Base-by-base conservation (phyloP, 23 tunicate species). In the Diplosoma virens region DNA sequence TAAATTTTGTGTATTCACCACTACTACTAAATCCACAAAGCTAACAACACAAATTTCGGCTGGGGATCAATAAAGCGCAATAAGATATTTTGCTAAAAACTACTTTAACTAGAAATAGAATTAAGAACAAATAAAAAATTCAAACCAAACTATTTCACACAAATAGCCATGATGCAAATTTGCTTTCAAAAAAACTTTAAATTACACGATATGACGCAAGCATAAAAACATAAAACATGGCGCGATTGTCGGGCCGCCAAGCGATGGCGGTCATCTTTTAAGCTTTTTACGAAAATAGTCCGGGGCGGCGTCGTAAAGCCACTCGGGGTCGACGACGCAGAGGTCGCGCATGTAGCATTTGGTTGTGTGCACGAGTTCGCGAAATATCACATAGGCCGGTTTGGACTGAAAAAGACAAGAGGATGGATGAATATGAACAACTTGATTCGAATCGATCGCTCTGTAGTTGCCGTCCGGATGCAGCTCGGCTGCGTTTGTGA, bases 291-390 rank as follows among this genome's bases (percentile, higher is more conserved):
- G 79, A 61, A 92, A 92, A 77, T 85, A 92, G 3, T 85, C 84
- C 1, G 92, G 97, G 0, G 97, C 97, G 7, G 87, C 86, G 1
- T 92, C 83, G 28, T 85, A 77, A 58, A 92, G 69, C 97, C 97
- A 92, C 28, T 85, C 80, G 0, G 97, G 92, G 60, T 92, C 97
- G 11, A 92, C 93, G 28, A 92, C 97, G 59, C 97, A 92, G 2
- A 92, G 25, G 61, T 92, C 88, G 23, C 97, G 73, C 82, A 92
- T 92, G 34, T 80, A 92, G 69, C 97, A 92, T 60, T 92, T 85
- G 23, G 84, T 59, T 21, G 97, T 92, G 24, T 81, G 84, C 11
- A 92, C 65, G 32, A 92, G 69, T 65, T 92, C 97, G 6, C 65
- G 55, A 54, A 81, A 92, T 25, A 92, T 76, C 29, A 92, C 93